Evolutionary conservation across 2,797 vertebrate species (phyloP).

Genomic region (Pangasius macronema): DNA sequence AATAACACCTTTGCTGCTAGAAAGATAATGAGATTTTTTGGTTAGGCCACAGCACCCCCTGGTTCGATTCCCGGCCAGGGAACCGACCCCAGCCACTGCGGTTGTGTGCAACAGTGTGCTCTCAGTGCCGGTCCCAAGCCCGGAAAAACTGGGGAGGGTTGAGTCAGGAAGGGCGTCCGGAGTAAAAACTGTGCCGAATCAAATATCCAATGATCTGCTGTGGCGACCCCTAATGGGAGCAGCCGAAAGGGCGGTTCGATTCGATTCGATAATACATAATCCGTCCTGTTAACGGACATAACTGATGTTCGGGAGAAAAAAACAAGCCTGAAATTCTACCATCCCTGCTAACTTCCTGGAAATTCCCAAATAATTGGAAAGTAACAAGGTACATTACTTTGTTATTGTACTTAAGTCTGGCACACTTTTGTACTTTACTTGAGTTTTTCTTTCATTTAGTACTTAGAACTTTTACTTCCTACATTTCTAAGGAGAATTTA

Average conservation of each 20-base stretch:
- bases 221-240: too few species aligned
- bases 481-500: not conserved
- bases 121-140: too few species aligned
- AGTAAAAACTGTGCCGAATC: too few species aligned
- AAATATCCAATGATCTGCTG: too few species aligned
- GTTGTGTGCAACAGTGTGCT: too few species aligned
- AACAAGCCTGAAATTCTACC: not conserved
- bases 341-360: not conserved
- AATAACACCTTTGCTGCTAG: not conserved
- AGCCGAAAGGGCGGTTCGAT: too few species aligned
- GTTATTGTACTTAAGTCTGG: not conserved
- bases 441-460: not conserved
- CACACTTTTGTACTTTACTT: not conserved
- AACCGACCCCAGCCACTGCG: too few species aligned
- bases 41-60: too few species aligned
- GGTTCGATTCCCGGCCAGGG: too few species aligned
- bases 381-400: not conserved
- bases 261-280: not conserved
- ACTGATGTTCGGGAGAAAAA: not conserved
- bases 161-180: too few species aligned
- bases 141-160: too few species aligned
- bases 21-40: not conserved
- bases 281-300: not conserved
- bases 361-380: too few species aligned
- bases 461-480: not conserved